These are phyloP conservation scores for Scaptomyza polygonia DNA, from an alignment of 2,888 invertebrate species.

Conservation along the genomic window DNA sequence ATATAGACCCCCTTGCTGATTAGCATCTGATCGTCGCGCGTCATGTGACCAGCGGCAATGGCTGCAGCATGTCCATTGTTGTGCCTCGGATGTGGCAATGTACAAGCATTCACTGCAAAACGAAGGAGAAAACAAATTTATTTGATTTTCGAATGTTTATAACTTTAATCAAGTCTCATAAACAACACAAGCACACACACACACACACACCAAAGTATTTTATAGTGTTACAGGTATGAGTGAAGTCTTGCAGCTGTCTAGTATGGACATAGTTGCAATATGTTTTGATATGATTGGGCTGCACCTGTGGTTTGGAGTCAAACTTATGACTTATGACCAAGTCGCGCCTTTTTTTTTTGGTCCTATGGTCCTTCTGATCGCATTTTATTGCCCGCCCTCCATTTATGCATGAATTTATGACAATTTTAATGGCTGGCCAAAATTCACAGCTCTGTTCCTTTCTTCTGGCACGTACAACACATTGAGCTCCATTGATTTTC, in stretches of 20 bases:
- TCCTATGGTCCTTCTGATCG: slow-evolving; percentile 6
- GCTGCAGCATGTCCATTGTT: slow-evolving; percentile 75
- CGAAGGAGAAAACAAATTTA: not conserved
- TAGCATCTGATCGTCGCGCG: slow-evolving; percentile 85
- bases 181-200: too few species aligned
- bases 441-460: slow-evolving; percentile 11
- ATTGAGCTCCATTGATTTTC: slow-evolving; percentile 42
- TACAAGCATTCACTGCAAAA: slow-evolving; percentile 83
- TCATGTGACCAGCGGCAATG: slow-evolving; percentile 61
- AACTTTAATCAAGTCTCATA: too few species aligned
- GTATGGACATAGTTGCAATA: not conserved
- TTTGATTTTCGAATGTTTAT: not conserved
- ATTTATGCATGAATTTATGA: slow-evolving; percentile 43
- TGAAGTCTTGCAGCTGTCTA: not conserved
- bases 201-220: too few species aligned
- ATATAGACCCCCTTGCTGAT: slow-evolving; percentile 84
- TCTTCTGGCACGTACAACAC: slow-evolving; percentile 9
- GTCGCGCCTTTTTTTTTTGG: not conserved
- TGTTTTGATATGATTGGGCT: not conserved
- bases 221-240: too few species aligned
- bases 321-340: slow-evolving; percentile 6
- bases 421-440: slow-evolving; percentile 39
- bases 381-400: slow-evolving; percentile 25
- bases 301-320: not conserved
- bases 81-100: slow-evolving; percentile 84